Conservation (phyloP, 35 echinoderm and acorn worm species). For the Amphiura filiformis region DNA sequence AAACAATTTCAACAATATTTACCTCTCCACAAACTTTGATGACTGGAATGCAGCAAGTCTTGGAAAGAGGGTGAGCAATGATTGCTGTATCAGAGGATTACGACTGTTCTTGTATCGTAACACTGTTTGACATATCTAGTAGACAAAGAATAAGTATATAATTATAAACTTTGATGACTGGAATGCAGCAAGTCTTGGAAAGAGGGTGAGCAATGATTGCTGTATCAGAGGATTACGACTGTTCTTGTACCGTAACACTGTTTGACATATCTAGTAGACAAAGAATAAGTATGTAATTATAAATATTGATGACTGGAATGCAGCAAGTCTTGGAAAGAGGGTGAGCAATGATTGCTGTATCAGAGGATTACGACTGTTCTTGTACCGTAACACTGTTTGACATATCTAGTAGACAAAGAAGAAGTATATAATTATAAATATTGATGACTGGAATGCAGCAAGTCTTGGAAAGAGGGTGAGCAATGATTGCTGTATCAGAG, state of each 20-base stretch:
- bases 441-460: slow-evolving; percentile 80
- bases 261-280: slow-evolving; percentile 63
- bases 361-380: slow-evolving; percentile 61
- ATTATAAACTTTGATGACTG: slow-evolving; percentile 84
- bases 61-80: slow-evolving; percentile 74
- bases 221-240: slow-evolving; percentile 81
- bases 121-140: slow-evolving; percentile 71
- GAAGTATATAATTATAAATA: too few relatives aligned
- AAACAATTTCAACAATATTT: too few relatives aligned
- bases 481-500: slow-evolving; percentile 81
- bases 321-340: slow-evolving; percentile 85
- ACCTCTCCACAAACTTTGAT: slow-evolving; percentile 74
- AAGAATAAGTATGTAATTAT: too few relatives aligned
- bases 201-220: slow-evolving; percentile 72
- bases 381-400: slow-evolving; percentile 62
- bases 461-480: slow-evolving; percentile 83
- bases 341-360: slow-evolving; percentile 87
- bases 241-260: slow-evolving; percentile 63
- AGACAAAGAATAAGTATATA: too few relatives aligned
- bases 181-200: slow-evolving; percentile 93
- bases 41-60: slow-evolving; percentile 93
- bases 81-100: slow-evolving; percentile 82
- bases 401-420: slow-evolving; percentile 61
- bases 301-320: slow-evolving; percentile 83
- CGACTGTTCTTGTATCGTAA: slow-evolving; percentile 67